These are phyloP conservation scores for Erebia ligea DNA, from an alignment of 2,888 invertebrate genomes.

Conservation along the genomic window DNA sequence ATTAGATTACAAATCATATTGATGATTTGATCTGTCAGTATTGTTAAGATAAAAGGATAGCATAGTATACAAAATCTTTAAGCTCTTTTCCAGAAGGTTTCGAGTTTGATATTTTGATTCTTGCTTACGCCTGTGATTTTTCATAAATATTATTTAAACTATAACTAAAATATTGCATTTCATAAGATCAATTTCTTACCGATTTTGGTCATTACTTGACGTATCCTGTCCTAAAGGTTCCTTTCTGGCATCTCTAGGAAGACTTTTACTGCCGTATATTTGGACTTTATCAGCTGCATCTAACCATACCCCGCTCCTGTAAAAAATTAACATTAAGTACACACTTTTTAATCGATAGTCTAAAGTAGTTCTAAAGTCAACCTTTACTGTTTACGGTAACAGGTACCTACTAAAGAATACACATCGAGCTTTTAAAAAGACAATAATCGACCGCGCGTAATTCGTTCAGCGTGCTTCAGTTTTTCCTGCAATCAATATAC, in stretches of 20 bases:
- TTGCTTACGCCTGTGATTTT: neutral
- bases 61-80: neutral
- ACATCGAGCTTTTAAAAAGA: no score
- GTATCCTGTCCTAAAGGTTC: slow-evolving; percentile 94
- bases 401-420: no score
- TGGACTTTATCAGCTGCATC: slow-evolving; percentile 90
- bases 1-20: slow-evolving; percentile 13
- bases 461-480: no score
- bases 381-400: no score
- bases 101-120: neutral
- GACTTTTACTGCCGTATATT: slow-evolving; percentile 85
- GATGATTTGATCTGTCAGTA: slow-evolving; percentile 5
- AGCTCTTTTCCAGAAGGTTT: neutral
- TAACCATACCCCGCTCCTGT: slow-evolving; percentile 88
- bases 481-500: no score
- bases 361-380: no score
- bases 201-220: slow-evolving; percentile 72
- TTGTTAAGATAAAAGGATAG: neutral
- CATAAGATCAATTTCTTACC: slow-evolving; percentile 51
- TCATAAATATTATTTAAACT: neutral
- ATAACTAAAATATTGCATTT: neutral
- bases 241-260: slow-evolving; percentile 91
- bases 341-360: neutral
- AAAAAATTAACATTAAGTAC: slow-evolving; percentile 37
- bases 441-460: no score